Conservation (phyloP, 1,140 invertebrate genomes). For the Episyrphus balteatus region DNA sequence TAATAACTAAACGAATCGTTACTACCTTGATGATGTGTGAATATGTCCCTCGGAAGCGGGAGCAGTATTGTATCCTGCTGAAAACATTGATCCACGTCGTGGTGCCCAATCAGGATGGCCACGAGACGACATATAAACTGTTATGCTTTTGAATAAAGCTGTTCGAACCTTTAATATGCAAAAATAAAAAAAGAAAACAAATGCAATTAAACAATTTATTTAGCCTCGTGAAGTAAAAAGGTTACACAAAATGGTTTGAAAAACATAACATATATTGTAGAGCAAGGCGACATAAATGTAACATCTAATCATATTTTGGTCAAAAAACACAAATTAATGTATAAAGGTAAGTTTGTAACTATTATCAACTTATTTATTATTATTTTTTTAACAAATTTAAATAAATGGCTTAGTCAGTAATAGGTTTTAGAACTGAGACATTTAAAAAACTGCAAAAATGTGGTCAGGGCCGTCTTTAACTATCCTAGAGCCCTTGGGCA, state of each 20-base stretch:
- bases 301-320: too few species aligned
- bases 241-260: background rate
- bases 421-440: too few species aligned
- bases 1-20: background rate
- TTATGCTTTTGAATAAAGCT: slow-evolving; percentile 45
- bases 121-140: slow-evolving; percentile 43
- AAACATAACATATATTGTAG: too few species aligned
- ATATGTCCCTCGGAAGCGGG: slow-evolving; percentile 23
- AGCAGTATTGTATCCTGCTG: slow-evolving; percentile 32
- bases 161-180: slow-evolving; percentile 45
- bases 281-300: too few species aligned
- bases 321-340: too few species aligned
- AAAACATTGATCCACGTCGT: slow-evolving; percentile 40
- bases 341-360: too few species aligned
- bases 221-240: background rate
- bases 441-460: too few species aligned
- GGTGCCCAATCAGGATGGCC: slow-evolving; percentile 37
- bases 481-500: too few species aligned
- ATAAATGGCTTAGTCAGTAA: too few species aligned
- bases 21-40: background rate
- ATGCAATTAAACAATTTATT: background rate
- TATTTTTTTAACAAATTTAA: too few species aligned
- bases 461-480: too few species aligned
- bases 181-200: background rate
- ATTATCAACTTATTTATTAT: too few species aligned